Conservation (phyloP, 2,888 invertebrate species). For the Agrochola litura region DNA sequence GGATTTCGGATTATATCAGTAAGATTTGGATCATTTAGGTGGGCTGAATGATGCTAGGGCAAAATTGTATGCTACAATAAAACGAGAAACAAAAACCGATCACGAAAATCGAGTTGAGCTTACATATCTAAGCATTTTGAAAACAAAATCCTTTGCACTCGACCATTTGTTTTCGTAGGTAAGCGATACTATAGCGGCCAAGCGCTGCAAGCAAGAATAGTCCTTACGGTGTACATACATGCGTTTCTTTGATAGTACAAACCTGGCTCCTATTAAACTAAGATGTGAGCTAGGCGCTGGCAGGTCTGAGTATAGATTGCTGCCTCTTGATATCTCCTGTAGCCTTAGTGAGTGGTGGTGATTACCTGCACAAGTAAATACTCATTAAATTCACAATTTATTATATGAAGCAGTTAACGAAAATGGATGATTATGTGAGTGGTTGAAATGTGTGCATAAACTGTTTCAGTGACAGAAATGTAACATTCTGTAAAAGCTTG, state of each 20-base stretch:
- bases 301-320: constrained; percentile 95
- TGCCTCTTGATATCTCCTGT: constrained; percentile 91
- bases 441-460: not conserved
- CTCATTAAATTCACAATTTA: not conserved
- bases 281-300: constrained; percentile 93
- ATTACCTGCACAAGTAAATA: constrained; percentile 70
- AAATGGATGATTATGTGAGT: not conserved
- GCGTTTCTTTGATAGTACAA: constrained; percentile 15
- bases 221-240: too few relatives aligned
- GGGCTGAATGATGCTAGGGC: not conserved
- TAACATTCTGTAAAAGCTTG: not conserved
- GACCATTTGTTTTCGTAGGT: too few relatives aligned
- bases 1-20: too few relatives aligned
- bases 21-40: not conserved
- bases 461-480: too few relatives aligned
- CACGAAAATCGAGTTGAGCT: too few relatives aligned
- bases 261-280: constrained; percentile 89
- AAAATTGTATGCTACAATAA: not conserved
- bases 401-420: not conserved
- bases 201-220: too few relatives aligned
- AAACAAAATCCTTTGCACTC: too few relatives aligned
- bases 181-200: too few relatives aligned
- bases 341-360: constrained; percentile 86
- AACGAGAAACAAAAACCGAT: too few relatives aligned
- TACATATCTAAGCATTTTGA: too few relatives aligned